phyloP scores from a whole-genome alignment of 2,113 vertebrate species.

The Bubo bubo region DNA sequence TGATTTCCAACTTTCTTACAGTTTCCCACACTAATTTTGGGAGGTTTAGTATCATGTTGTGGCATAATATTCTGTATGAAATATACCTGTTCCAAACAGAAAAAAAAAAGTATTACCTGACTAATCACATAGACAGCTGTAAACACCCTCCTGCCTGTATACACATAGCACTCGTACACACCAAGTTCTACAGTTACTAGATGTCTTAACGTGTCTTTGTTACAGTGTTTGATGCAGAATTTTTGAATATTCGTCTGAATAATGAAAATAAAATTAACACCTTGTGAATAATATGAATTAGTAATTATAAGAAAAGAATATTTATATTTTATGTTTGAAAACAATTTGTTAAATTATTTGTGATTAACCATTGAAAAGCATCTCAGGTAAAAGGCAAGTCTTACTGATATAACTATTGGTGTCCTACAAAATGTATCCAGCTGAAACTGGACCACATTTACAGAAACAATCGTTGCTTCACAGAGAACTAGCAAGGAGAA shows the following conservation, averaged over 20 bases:
- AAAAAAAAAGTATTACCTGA: background rate
- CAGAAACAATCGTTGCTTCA: background rate
- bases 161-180: background rate
- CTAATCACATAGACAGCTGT: background rate
- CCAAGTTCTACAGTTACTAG: background rate
- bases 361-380: background rate
- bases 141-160: background rate
- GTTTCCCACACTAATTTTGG: background rate
- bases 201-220: background rate
- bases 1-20: background rate
- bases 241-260: background rate
- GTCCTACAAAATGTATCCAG: background rate
- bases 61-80: background rate
- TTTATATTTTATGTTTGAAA: background rate
- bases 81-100: background rate
- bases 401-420: background rate
- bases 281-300: background rate
- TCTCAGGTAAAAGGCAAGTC: background rate
- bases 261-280: background rate
- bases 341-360: background rate
- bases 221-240: background rate
- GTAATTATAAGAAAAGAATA: background rate
- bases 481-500: background rate
- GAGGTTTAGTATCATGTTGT: background rate
- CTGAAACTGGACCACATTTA: background rate